phyloP scores from a whole-genome alignment of 37 sponge, comb jelly and placozoan genomes.

The Cliona cf. orientalis region DNA sequence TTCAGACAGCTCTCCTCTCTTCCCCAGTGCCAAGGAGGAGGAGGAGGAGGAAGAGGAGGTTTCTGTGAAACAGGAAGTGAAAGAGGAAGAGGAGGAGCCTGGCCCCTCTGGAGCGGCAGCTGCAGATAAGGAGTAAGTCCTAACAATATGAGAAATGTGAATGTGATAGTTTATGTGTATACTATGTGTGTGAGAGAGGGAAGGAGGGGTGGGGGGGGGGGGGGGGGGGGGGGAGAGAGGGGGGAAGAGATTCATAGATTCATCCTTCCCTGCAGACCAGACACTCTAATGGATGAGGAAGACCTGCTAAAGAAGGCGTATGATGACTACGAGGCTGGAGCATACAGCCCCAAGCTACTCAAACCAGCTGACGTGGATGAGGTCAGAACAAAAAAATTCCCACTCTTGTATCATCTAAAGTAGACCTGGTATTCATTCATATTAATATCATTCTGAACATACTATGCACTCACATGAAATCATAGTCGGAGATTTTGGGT shows the following conservation, averaged over 20 bases:
- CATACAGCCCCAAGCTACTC: slow-evolving; percentile 84
- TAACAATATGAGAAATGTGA: too few species aligned
- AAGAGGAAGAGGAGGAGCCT: neutral
- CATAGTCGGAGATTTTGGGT: slow-evolving; percentile 39
- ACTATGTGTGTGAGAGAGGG: neutral
- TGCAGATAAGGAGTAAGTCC: neutral
- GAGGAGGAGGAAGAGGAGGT: neutral
- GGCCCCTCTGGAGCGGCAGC: neutral
- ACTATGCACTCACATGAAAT: neutral
- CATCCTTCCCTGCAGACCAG: slow-evolving; percentile 26
- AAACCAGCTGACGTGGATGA: slow-evolving; percentile 71
- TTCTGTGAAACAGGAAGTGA: neutral
- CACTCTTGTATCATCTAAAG: slow-evolving; percentile 4
- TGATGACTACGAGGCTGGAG: slow-evolving; percentile 60
- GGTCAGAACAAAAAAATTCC: slow-evolving; percentile 1
- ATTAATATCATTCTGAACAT: neutral
- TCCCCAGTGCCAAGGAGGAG: slow-evolving; percentile 45
- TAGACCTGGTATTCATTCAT: neutral
- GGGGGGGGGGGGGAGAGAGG: too few species aligned
- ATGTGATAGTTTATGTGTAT: too few species aligned
- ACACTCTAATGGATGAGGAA: slow-evolving; percentile 70
- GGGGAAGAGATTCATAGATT: too few species aligned
- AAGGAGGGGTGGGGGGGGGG: too few species aligned
- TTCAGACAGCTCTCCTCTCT: slow-evolving; percentile 30
- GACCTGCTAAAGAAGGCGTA: slow-evolving; percentile 69